Conservation (phyloP, 2,113 vertebrate species). For the Podilymbus podiceps region DNA sequence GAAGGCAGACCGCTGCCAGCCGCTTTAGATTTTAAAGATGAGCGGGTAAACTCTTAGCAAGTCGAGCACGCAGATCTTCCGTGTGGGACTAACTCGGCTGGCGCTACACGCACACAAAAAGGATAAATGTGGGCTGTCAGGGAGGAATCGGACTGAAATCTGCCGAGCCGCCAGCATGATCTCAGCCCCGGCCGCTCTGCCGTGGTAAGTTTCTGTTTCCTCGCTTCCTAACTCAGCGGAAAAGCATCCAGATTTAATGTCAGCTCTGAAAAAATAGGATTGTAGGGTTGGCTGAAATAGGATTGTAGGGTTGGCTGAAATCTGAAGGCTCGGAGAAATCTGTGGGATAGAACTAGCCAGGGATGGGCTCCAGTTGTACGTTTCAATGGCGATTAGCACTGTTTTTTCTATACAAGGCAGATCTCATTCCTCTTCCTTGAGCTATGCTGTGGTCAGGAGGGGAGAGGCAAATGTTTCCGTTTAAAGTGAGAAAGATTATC, state of each 20-base stretch:
- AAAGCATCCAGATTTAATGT: neutral
- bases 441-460: neutral
- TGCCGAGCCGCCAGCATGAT: slow-evolving; percentile 5
- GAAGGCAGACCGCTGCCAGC: slow-evolving; percentile 34
- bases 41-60: neutral
- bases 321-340: neutral
- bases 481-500: neutral
- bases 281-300: neutral
- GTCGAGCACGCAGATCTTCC: neutral
- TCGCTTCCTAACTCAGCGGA: neutral
- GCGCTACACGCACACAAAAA: neutral
- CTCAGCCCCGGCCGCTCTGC: neutral
- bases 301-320: neutral
- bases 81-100: neutral
- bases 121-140: slow-evolving; percentile 55
- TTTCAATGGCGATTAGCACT: neutral
- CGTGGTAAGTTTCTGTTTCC: slow-evolving; percentile 61
- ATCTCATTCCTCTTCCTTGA: neutral
- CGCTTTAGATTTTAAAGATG: slow-evolving; percentile 24
- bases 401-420: neutral
- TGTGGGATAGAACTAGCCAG: neutral
- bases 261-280: neutral
- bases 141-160: slow-evolving; percentile 4
- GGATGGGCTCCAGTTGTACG: neutral
- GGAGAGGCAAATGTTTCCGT: neutral